These are phyloP conservation scores for Ladona fulva DNA, from an alignment of 1,140 invertebrate species.

Conservation along the genomic window DNA sequence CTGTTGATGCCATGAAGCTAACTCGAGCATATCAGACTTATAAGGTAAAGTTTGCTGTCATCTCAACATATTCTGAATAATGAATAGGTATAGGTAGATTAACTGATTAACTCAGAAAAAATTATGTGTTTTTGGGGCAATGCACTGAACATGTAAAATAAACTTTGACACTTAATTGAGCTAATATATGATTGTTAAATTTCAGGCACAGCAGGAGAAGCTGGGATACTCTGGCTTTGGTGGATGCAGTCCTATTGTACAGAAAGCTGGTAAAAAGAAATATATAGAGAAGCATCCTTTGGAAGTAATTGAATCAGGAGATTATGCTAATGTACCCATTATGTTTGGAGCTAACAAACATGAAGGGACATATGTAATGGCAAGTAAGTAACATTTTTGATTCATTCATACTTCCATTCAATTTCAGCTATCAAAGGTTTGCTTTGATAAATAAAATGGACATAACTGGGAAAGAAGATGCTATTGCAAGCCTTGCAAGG, in stretches of 20 bases:
- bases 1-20: neutral
- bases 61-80: too few species aligned
- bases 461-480: too few species aligned
- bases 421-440: too few species aligned
- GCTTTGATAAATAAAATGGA: too few species aligned
- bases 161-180: too few species aligned
- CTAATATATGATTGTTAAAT: too few species aligned
- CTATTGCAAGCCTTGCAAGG: too few species aligned
- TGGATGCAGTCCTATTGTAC: neutral
- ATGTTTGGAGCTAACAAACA: constrained; percentile 11
- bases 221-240: neutral
- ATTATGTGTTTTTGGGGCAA: too few species aligned
- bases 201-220: neutral
- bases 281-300: neutral
- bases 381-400: neutral
- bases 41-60: neutral
- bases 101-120: too few species aligned
- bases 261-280: neutral
- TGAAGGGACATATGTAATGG: neutral
- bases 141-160: too few species aligned
- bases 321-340: neutral
- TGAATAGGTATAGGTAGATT: too few species aligned
- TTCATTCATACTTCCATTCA: too few species aligned
- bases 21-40: neutral
- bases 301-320: neutral